Percentiles rank a stretch among this genome's conserved stretches.
These are phyloP conservation scores for Acrossocheilus wenchowensis DNA, from an alignment of 2,797 vertebrate genomes.

Conservation along the genomic window DNA sequence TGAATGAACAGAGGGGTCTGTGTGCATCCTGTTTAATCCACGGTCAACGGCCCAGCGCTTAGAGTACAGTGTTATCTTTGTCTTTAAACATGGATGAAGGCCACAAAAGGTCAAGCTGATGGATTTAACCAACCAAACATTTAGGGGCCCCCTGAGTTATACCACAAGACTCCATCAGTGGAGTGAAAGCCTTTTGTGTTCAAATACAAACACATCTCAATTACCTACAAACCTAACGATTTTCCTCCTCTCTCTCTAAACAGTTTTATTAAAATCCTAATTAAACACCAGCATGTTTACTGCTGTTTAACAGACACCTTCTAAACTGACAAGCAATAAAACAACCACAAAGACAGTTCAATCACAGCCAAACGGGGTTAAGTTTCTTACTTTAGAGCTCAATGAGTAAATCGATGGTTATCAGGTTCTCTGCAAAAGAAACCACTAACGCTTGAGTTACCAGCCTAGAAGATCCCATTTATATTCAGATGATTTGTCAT, in stretches of 20 bases:
- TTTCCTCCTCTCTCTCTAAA: background rate
- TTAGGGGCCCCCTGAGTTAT: conserved; percentile 27
- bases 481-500: background rate
- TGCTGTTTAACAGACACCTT: background rate
- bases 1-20: conserved; percentile 36
- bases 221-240: background rate
- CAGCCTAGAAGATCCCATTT: background rate
- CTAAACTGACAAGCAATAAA: background rate
- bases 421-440: conserved; percentile 6
- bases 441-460: background rate
- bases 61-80: conserved; percentile 50
- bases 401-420: background rate
- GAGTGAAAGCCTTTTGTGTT: conserved; percentile 4
- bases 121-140: conserved; percentile 45
- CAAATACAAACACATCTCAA: background rate
- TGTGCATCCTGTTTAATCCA: conserved; percentile 35
- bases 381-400: background rate
- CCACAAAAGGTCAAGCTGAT: conserved; percentile 24
- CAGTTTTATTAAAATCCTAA: background rate
- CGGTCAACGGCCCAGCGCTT: conserved; percentile 13
- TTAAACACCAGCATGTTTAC: background rate
- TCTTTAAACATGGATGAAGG: conserved; percentile 35
- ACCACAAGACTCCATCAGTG: background rate
- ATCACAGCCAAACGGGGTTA: background rate
- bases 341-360: background rate